Evolutionary conservation across 2,888 invertebrate genomes (phyloP).

Genomic region (Pogonocherus hispidulus): DNA sequence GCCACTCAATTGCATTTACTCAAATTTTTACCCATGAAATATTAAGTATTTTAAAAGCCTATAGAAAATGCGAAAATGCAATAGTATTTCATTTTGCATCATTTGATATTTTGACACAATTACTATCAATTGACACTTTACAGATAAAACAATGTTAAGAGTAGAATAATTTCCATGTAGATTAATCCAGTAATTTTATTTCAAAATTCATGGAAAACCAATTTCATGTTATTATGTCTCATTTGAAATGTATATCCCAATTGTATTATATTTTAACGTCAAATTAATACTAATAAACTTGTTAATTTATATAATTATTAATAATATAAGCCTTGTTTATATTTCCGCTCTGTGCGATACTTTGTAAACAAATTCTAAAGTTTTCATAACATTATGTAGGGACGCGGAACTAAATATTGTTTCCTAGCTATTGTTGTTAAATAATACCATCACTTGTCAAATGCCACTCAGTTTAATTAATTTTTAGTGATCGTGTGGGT

Average conservation of each 20-base stretch:
- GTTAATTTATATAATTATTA: constrained; percentile 31
- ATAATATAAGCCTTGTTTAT: constrained; percentile 32
- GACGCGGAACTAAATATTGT: constrained; percentile 29
- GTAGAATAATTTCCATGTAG: constrained; percentile 15
- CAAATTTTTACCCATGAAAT: no score
- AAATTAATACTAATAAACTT: constrained; percentile 30
- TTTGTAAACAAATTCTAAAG: constrained; percentile 29
- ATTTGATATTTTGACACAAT: constrained; percentile 27
- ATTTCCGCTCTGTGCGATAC: constrained; percentile 25
- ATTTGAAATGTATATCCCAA: constrained; percentile 26
- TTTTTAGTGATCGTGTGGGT: not conserved
- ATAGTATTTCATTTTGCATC: constrained; percentile 41
- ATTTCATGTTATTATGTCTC: constrained; percentile 25
- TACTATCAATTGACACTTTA: not conserved
- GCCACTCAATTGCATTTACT: no score
- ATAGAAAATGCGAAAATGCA: no score
- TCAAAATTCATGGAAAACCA: constrained; percentile 22
- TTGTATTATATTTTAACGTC: constrained; percentile 32
- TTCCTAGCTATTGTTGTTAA: constrained; percentile 30
- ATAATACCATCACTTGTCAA: constrained; percentile 26
- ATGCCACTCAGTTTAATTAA: constrained; percentile 28
- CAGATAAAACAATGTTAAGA: constrained; percentile 10
- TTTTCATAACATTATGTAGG: constrained; percentile 19
- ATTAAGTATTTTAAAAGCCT: no score
- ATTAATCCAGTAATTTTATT: constrained; percentile 19